Conservation (phyloP, 2,888 invertebrate genomes). For the Herminia tarsipennalis region DNA sequence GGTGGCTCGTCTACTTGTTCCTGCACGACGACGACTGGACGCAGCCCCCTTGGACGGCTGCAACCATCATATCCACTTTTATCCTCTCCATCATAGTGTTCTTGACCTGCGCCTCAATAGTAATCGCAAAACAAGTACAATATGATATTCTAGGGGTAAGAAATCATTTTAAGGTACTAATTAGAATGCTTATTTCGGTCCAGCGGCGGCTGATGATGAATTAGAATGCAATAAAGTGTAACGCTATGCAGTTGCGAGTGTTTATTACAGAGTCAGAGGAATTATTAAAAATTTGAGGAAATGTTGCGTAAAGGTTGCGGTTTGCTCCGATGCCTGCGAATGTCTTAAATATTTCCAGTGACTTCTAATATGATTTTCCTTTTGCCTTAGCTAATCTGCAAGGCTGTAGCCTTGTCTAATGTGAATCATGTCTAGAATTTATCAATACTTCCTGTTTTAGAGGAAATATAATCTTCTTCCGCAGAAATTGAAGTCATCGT, state of each 20-base stretch:
- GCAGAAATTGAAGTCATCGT: constrained; percentile 75
- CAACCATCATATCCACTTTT: constrained; percentile 39
- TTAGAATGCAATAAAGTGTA: no score
- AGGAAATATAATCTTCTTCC: constrained; percentile 35
- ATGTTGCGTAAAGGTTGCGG: neutral
- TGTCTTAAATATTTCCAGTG: constrained; percentile 27
- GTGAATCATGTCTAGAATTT: constrained; percentile 32
- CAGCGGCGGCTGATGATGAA: no score
- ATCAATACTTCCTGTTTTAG: constrained; percentile 33
- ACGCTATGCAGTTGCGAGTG: neutral
- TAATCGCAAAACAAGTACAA: constrained; percentile 68
- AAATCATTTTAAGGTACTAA: neutral
- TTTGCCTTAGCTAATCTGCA: constrained; percentile 28
- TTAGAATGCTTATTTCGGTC: neutral
- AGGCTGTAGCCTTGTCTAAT: constrained; percentile 48
- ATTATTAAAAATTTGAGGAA: no score
- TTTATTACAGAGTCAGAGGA: no score
- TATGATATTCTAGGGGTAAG: constrained; percentile 62
- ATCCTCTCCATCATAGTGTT: constrained; percentile 42
- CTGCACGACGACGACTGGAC: constrained; percentile 44
- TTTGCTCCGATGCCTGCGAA: constrained; percentile 16
- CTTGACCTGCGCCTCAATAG: constrained; percentile 46
- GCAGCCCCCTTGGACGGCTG: constrained; percentile 51
- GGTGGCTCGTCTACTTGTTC: constrained; percentile 60
- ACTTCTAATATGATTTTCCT: constrained; percentile 27